Evolutionary conservation across 2,797 vertebrate genomes (phyloP), one percentile per base, ranked within the genome.

Genomic region (Cacajao melanocephalus): DNA sequence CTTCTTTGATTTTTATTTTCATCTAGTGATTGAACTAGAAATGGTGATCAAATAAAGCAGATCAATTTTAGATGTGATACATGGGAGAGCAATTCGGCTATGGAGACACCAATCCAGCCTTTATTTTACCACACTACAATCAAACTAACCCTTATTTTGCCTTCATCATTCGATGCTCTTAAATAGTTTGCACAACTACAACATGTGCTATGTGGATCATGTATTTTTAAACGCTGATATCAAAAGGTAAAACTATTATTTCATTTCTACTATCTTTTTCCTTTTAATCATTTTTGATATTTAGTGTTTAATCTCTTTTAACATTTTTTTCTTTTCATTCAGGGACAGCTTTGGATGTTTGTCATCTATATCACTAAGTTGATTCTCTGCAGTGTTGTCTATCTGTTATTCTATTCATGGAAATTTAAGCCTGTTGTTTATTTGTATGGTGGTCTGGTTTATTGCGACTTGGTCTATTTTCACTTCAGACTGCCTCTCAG

Each of bases 1-100:
- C 22, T 52, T 67, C 7, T 79, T 80, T 87, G 28, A 81, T 52
- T 76, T 55, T 91, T 81, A 15, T 72, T 94, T 76, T 93, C 14
- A 72, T 44, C 4, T 58, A 44, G 22, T 67, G 64, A n/a, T n/a
- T 4, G 4, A 67, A 67, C 64, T n/a, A 76, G 61, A 90, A 52
- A 52, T 4, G 50, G 52, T 33, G 50, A 93, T n/a, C 0, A 1
- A 90, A 75, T 7, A 22, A 52, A 57, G 30, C 12, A 72, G 70
- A 83, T 48, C 14, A 46, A 39, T 39, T 41, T 61, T 14, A 39
- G 39, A 13, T 0, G 0, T 50, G n/a, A 67, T 0, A n/a, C 9
- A 3, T 2, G 7, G 44, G 44, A 90, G 67, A 86, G 76, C 13
- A 41, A 33, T 58, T 26, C 4, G 46, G 26, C 10, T 75, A 46